Percentiles rank a stretch among this genome's conserved stretches.
Conservation (phyloP, 2,797 vertebrate species). For the Propithecus perrieri region DNA sequence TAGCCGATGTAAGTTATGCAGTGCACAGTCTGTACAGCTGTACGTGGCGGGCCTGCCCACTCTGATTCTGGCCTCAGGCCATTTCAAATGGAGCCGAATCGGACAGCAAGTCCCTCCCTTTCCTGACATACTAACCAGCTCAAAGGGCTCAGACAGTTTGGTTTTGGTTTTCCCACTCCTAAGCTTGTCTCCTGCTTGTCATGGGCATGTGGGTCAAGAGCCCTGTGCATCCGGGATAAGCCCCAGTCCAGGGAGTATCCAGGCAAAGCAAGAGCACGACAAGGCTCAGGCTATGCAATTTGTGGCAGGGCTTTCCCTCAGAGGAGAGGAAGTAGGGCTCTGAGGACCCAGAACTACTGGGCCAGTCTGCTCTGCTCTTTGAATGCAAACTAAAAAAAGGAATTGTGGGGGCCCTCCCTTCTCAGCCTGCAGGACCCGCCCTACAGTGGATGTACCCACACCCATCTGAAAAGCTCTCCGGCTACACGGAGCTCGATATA, state of each 20-base stretch:
- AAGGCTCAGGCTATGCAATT: constrained; percentile 65
- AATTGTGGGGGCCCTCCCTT: constrained; percentile 60
- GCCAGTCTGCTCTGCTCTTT: constrained; percentile 54
- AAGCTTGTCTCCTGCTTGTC: constrained; percentile 54
- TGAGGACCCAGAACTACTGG: not conserved
- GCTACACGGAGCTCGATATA: not conserved
- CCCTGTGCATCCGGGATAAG: not conserved
- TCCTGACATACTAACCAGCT: constrained; percentile 60
- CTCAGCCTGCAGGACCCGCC: constrained; percentile 26
- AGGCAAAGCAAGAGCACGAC: constrained; percentile 37
- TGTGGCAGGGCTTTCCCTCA: constrained; percentile 71
- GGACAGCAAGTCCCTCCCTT: constrained; percentile 35
- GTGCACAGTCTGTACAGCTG: not conserved
- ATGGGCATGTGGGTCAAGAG: constrained; percentile 29
- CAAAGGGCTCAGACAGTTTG: constrained; percentile 43
- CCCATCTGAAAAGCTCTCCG: constrained; percentile 7
- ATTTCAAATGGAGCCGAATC: not conserved
- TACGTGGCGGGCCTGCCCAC: not conserved
- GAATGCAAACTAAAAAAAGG: constrained; percentile 73
- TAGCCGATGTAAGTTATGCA: rapidly evolving
- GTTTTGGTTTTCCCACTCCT: constrained; percentile 52
- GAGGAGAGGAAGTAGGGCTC: constrained; percentile 59
- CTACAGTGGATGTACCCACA: constrained; percentile 9
- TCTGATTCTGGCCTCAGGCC: not conserved
- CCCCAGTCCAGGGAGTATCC: not conserved